Evolutionary conservation across 1,140 invertebrate genomes (phyloP), one percentile per base, ranked within the genome.

Genomic region (Bombus confusus): DNA sequence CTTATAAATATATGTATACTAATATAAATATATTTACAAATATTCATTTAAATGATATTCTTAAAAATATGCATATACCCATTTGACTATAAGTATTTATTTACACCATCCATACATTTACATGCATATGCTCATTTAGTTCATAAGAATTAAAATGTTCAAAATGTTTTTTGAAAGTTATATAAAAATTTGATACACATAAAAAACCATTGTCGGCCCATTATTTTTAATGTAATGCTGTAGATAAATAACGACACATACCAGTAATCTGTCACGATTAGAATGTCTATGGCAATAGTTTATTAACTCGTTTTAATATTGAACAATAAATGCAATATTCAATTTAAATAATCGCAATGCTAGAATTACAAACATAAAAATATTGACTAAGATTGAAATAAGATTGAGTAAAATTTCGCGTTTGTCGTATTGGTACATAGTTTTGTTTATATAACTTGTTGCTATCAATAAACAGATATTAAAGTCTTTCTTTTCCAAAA

Each of bases 261-360:
- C 25, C 52, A 75, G 13, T 77, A 75, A 66, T 31, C 64, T 68
- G 34, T 4, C 5, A 66, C 34, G 9, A n/a, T 62, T 15, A 34
- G 6, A 79, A 57, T 66, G 22, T 84, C n/a, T 77, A 78, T 47
- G 39, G 41, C 12, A 79, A 84, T 25, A 59, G 31, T 83, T 69
- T 66, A 83, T 69, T 78, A 39, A 39, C 31, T 80, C 34, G 31
- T 47, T 72, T 73, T 34, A 73, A 77, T 47, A 47, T 31, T 68
- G 41, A 39, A 59, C 41, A 75, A 62, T 64, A 73, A 59, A 81
- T 39, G 52, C 74, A 75, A 6, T 39, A 28, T 66, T 75, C n/a
- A 76, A 75, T 74, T 62, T 47, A 62, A 47, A 43, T 64, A 74
- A 8, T 82, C 34, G 39, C n/a, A 82, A 64, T 41, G 34, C 28